Evolutionary conservation across 2,113 vertebrate species (phyloP).

Genomic region (Colius striatus): DNA sequence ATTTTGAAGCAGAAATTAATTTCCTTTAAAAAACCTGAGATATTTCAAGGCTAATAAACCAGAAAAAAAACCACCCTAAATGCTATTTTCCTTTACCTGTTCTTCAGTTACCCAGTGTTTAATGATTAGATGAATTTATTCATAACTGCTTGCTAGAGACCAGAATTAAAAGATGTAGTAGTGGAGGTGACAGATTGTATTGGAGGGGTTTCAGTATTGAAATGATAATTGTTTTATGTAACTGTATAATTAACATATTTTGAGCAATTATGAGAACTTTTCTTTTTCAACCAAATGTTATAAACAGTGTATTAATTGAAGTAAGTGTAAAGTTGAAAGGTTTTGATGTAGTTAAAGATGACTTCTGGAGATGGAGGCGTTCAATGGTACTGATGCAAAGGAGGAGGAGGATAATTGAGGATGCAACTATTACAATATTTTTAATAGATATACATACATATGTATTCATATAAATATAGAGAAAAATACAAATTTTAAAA

Average conservation of each 20-base stretch:
- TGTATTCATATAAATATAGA: not conserved
- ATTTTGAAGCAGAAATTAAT: not conserved
- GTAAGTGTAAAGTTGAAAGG: not conserved
- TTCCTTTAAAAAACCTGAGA: not conserved
- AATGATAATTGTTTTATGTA: not conserved
- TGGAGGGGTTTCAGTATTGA: not conserved
- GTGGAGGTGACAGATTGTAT: not conserved
- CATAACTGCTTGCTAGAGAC: not conserved
- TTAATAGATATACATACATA: not conserved
- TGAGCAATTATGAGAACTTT: not conserved
- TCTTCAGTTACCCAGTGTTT: not conserved
- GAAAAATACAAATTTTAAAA: not conserved
- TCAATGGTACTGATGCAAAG: not conserved
- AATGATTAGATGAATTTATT: not conserved
- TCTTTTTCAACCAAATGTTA: not conserved
- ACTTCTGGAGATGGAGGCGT: not conserved
- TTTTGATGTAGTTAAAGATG: not conserved
- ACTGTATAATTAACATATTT: not conserved
- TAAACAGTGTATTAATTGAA: not conserved
- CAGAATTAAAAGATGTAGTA: not conserved
- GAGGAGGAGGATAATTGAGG: not conserved
- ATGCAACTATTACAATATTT: not conserved
- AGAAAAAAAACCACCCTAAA: not conserved
- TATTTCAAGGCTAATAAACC: not conserved
- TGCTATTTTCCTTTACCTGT: not conserved